Conservation (phyloP, 2,797 vertebrate genomes). For the Rhyacichthys aspro region DNA sequence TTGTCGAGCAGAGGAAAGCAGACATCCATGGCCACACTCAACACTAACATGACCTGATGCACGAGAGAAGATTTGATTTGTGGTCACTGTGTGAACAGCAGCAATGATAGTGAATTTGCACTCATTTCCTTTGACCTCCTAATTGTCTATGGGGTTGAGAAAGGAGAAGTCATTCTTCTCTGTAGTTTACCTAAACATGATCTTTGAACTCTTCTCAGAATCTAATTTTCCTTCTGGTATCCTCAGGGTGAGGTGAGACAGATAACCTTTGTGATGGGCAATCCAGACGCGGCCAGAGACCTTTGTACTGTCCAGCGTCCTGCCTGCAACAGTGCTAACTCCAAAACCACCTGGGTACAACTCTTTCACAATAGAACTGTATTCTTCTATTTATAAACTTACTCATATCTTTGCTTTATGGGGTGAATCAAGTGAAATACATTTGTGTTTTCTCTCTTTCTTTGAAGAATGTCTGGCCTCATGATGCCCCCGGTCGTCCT, state of each 20-base stretch:
- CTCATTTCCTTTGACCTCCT: slow-evolving; percentile 1
- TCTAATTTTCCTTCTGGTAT: slow-evolving; percentile 28
- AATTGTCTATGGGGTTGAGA: not conserved
- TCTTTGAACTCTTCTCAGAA: slow-evolving; percentile 10
- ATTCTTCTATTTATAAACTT: too few relatives aligned
- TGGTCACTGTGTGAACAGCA: not conserved
- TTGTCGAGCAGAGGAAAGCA: too few relatives aligned
- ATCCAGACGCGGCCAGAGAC: slow-evolving; percentile 71
- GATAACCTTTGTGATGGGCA: slow-evolving; percentile 83
- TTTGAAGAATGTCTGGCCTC: too few relatives aligned
- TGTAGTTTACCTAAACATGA: slow-evolving; percentile 10
- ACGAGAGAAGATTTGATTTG: not conserved
- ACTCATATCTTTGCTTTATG: too few relatives aligned
- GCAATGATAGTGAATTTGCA: not conserved
- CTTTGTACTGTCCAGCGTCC: slow-evolving; percentile 70
- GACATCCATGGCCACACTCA: too few relatives aligned
- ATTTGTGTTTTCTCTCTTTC: too few relatives aligned
- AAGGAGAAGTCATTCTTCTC: not conserved
- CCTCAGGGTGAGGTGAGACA: slow-evolving; percentile 82
- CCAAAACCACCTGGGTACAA: slow-evolving; percentile 17
- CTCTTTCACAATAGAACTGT: too few relatives aligned
- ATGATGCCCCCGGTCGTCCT: too few relatives aligned
- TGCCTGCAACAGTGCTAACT: slow-evolving; percentile 45
- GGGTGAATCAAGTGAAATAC: too few relatives aligned
- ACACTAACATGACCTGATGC: too few relatives aligned